Conservation (phyloP, 2,113 vertebrate species). For the Fregata magnificens region DNA sequence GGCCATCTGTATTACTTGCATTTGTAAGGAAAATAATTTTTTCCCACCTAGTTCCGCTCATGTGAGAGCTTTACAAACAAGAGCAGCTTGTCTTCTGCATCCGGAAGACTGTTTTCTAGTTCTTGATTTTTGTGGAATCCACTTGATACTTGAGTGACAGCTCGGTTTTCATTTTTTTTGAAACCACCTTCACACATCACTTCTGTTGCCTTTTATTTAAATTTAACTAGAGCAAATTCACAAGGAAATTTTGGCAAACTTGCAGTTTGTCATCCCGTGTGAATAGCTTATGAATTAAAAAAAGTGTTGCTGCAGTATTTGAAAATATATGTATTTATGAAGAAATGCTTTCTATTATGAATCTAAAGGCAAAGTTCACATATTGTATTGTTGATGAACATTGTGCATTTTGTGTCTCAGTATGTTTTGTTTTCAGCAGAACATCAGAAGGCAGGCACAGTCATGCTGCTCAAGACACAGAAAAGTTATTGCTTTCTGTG, state of each 20-base stretch:
- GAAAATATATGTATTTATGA: background rate
- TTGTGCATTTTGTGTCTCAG: background rate
- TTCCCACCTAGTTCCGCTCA: rapidly evolving
- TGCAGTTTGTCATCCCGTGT: background rate
- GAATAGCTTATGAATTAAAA: background rate
- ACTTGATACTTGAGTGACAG: background rate
- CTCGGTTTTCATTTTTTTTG: background rate
- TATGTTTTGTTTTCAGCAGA: background rate
- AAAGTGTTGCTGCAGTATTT: background rate
- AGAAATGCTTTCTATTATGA: background rate
- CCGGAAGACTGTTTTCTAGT: background rate
- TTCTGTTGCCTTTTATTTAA: background rate
- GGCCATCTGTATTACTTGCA: background rate
- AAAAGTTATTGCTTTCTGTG: background rate
- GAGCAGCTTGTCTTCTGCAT: background rate
- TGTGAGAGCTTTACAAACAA: background rate
- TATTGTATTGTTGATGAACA: background rate
- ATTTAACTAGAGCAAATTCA: background rate
- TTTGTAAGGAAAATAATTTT: background rate
- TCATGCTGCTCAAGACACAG: background rate
- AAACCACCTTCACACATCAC: rapidly evolving
- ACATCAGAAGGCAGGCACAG: background rate
- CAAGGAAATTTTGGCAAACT: background rate
- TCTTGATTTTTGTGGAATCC: background rate
- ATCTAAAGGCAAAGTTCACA: background rate